Evolutionary conservation across 1,140 invertebrate species (phyloP), one percentile per base, ranked within the genome.

Genomic region (Diprion similis): DNA sequence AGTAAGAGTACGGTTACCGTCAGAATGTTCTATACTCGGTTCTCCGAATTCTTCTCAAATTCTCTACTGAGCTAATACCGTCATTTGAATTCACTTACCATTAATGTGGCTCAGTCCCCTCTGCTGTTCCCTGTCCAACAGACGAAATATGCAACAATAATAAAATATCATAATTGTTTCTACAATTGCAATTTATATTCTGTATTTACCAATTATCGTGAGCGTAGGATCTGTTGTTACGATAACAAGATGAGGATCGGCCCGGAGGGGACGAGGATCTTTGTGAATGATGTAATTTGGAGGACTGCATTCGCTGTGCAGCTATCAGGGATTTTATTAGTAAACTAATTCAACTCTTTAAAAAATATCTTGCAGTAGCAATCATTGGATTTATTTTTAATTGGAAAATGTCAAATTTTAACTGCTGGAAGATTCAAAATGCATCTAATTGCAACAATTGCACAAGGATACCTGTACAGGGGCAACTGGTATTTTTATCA

Each of bases 91-190:
- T 59, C n/a, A 59, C 51, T 59, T 17, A 9, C 51, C n/a, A 17
- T 59, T 59, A 17, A 13, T 59, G 11, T 59, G 51, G 11, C 51
- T 17, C 51, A 59, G 9, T 6, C 51, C 51, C 51, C 4, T 59
- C 51, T 59, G 51, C 51, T 59, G 51, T 13, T 59, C 51, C 51
- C 51, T 59, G 11, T 59, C n/a, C 51, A 59, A 59, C 51, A 59
- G 51, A 59, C 51, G n/a, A 59, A 59, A 59, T 59, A 59, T 15
- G 11, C 51, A 59, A 17, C 0, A 59, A 59, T 37, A 37, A 37
- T 3, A 6, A 37, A 6, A 6, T 37, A 37, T 37, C 24, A 37
- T 37, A 37, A 37, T 6, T 37, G n/a, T 4, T 13, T 59, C 51
- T 59, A 6, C 51, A 59, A 17, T 59, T 3, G 11, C 51, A 59